Base-by-base conservation (phyloP, 2,888 invertebrate species). In the Spicauda simplicius region DNA sequence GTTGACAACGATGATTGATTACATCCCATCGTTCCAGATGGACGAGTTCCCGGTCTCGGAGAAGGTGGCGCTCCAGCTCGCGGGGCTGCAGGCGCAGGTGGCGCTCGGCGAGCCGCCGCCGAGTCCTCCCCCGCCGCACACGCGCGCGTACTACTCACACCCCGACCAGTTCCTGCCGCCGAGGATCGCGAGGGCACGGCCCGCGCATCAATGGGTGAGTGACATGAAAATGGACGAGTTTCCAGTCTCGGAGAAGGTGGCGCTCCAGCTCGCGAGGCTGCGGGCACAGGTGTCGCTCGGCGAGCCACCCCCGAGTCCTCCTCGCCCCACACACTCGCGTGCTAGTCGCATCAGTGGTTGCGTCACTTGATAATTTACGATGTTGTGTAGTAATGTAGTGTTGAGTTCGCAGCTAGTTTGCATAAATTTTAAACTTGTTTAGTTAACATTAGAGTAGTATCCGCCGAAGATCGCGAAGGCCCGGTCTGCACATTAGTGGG, bases 11-110 rank as follows among this genome's bases (percentile, higher is more conserved):
- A 3, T 5, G 14, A 41, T 41, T 41, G 41, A 48, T 48, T 48
- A 48, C 16, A 48, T 16, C 48, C 1, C 48, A 16, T 0, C 14
- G 57, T 87, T 79, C 69, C 83, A 98, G 97, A 95, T 97, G 91
- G 98, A 99, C 88, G 98, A 98, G 87, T 98, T 98, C 85, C 98
- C 98, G 0, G 98, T 99, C 8, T 98, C 97, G 45, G 98, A 98
- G 90, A 97, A 98, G 87, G 98, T 98, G 64, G 98, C 98, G 0
- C 94, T 99, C 2, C 98, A 99, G 85, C 90, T 99, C 76, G 98
- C 98, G 0, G 99, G 99, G 19, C 93, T 99, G 14, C 98, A 99
- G 86, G 98, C 98, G 12, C 98, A 98, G 89, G 98, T 98, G 55
- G 96, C 98, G n/a, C 94, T 98, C 61, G 98, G 98, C 12, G 97